phyloP scores from a whole-genome alignment of 1,140 invertebrate genomes.

The Bombus terrestris region DNA sequence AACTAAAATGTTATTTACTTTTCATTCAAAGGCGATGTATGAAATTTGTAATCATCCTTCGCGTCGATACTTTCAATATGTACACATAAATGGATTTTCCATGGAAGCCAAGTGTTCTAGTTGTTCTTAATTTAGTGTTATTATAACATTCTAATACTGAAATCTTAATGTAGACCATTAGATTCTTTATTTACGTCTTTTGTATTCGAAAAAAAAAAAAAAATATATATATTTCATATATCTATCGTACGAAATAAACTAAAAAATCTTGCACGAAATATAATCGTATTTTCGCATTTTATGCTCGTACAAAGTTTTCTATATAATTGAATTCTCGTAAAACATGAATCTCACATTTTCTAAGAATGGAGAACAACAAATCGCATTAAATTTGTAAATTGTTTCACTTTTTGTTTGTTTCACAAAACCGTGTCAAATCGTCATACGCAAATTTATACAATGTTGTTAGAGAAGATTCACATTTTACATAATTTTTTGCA shows the following conservation, averaged over 20 bases:
- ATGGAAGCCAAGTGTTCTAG: neutral
- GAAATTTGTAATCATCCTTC: constrained; percentile 1
- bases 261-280: neutral
- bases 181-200: neutral
- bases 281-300: constrained; percentile 1
- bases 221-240: neutral
- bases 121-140: constrained; percentile 17
- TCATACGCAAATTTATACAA: too few species aligned
- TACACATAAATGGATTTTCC: neutral
- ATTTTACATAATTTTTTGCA: too few species aligned
- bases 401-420: too few species aligned
- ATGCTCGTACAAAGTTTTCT: constrained; percentile 7
- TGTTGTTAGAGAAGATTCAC: too few species aligned
- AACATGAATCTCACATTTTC: neutral
- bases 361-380: too few species aligned
- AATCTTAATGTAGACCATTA: neutral
- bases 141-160: neutral
- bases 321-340: neutral
- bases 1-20: neutral
- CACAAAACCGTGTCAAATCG: too few species aligned
- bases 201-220: neutral
- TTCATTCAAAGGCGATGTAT: too few species aligned
- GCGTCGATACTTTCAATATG: neutral
- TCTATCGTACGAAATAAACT: neutral
- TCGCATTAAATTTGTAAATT: neutral